These are phyloP conservation scores for Nothocercus julius DNA, from an alignment of 2,113 vertebrate genomes.

Conservation along the genomic window DNA sequence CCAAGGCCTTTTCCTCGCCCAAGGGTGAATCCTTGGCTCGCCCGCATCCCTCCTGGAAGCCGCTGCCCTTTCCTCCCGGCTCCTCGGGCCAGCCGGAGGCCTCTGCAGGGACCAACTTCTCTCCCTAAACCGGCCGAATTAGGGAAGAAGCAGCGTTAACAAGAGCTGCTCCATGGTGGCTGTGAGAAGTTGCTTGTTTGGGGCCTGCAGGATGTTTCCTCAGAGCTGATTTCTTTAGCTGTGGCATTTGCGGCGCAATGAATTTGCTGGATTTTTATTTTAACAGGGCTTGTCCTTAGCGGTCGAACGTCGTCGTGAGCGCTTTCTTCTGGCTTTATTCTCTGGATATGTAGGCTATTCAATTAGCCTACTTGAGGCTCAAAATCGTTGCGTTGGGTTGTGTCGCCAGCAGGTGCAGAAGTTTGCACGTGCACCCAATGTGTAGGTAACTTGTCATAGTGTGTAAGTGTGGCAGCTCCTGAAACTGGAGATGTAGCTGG, in stretches of 20 bases:
- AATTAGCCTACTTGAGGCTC: constrained; percentile 42
- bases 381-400: not conserved
- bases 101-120: not conserved
- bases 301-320: not conserved
- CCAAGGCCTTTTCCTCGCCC: too few species aligned
- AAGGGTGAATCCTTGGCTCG: too few species aligned
- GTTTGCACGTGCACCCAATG: not conserved
- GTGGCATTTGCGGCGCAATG: not conserved
- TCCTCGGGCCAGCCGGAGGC: too few species aligned
- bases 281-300: not conserved
- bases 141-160: not conserved
- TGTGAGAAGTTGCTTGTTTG: not conserved
- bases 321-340: constrained; percentile 14
- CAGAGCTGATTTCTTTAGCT: not conserved
- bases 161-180: not conserved
- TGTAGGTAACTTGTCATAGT: not conserved
- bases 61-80: too few species aligned
- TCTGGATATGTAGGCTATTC: not conserved
- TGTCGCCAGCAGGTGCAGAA: fast-evolving
- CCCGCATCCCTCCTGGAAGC: too few species aligned
- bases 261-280: not conserved
- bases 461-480: not conserved
- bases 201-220: fast-evolving
- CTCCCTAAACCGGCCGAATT: not conserved
- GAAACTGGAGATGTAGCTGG: not conserved